These are phyloP conservation scores for Rhynchonema sp. DNA, from an alignment of 2,888 invertebrate species.

Conservation along the genomic window DNA sequence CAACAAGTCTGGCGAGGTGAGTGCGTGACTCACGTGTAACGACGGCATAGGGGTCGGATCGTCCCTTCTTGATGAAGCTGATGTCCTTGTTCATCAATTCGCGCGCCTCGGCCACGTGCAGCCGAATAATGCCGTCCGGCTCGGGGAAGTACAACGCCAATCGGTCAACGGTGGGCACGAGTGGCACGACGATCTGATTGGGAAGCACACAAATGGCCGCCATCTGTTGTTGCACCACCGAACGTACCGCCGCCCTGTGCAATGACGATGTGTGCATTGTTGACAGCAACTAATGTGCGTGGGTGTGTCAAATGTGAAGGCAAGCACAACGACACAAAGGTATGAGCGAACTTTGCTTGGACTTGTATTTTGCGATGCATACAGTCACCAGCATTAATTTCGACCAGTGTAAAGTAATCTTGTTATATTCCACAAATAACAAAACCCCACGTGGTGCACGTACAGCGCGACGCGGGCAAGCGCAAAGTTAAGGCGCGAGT, in stretches of 20 bases:
- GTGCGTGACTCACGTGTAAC: conserved; percentile 22
- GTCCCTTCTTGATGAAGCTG: conserved; percentile 72
- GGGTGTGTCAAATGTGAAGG: background rate
- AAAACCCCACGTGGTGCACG: too few species aligned
- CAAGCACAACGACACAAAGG: background rate
- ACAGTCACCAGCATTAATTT: too few species aligned
- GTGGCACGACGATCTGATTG: conserved; percentile 71
- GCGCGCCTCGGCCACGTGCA: conserved; percentile 80
- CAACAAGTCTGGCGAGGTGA: background rate
- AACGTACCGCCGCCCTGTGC: conserved; percentile 38
- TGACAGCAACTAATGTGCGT: background rate
- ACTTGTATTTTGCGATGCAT: background rate
- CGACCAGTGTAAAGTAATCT: too few species aligned
- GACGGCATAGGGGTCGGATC: conserved; percentile 89
- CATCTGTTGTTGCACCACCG: conserved; percentile 72
- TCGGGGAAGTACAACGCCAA: conserved; percentile 65
- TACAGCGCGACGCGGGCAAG: too few species aligned
- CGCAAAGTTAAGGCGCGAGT: too few species aligned
- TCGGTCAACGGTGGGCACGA: conserved; percentile 64
- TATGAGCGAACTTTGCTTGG: background rate
- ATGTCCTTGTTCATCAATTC: conserved; percentile 91
- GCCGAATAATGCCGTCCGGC: conserved; percentile 78
- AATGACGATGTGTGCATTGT: background rate
- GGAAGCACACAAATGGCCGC: conserved; percentile 81
- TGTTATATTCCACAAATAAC: too few species aligned